phyloP scores from a whole-genome alignment of 1,140 invertebrate species.

The Popillia japonica region DNA sequence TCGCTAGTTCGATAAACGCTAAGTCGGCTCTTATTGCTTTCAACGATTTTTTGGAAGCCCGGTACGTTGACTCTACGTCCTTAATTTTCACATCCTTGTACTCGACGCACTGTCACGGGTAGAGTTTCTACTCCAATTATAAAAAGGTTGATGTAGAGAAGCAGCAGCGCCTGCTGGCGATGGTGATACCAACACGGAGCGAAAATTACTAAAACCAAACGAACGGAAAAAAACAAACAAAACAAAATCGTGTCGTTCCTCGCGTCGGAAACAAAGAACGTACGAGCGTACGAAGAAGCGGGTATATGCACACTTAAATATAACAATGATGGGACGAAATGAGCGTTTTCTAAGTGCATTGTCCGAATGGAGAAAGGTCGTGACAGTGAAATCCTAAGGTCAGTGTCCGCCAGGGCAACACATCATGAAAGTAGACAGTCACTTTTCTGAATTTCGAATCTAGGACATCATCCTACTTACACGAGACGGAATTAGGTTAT shows the following conservation, averaged over 20 bases:
- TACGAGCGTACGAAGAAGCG: background rate
- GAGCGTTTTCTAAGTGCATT: conserved; percentile 39
- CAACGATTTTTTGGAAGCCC: background rate
- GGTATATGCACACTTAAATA: conserved; percentile 6
- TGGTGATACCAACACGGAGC: background rate
- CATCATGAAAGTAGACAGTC: conserved; percentile 44
- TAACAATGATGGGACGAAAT: conserved; percentile 23
- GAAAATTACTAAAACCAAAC: conserved; percentile 7
- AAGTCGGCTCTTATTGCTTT: background rate
- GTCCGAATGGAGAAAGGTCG: conserved; percentile 45
- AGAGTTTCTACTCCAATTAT: conserved; percentile 34
- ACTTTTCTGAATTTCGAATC: conserved; percentile 47
- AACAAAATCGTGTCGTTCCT: background rate
- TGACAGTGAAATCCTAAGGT: conserved; percentile 45
- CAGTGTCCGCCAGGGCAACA: conserved; percentile 44
- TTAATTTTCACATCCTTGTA: conserved; percentile 34
- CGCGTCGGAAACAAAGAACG: conserved; percentile 20
- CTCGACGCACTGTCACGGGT: conserved; percentile 17
- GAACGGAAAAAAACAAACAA: background rate
- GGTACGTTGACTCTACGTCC: conserved; percentile 28
- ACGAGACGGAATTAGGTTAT: conserved; percentile 41
- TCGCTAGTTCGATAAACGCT: too few species aligned
- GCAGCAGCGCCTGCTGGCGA: background rate
- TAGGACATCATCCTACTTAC: conserved; percentile 45
- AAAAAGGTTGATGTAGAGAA: conserved; percentile 5